Evolutionary conservation across 2,797 vertebrate genomes (phyloP).

Genomic region (Tokudaia muenninki): DNA sequence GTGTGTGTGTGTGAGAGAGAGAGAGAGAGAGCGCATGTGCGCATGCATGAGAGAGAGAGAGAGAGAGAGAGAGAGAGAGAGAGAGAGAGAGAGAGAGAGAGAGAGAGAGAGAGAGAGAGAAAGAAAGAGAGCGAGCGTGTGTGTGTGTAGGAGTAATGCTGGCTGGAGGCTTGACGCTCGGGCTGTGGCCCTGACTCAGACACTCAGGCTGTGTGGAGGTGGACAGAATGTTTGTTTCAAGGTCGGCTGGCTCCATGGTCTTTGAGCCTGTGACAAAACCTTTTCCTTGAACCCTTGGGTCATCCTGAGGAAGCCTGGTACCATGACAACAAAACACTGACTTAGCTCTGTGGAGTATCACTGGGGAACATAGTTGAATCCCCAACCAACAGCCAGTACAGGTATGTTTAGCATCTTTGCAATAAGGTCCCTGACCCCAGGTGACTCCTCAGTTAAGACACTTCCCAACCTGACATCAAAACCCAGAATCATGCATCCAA

Average conservation of each 20-base stretch:
- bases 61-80: no score
- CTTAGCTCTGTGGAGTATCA: not conserved
- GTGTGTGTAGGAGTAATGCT: not conserved
- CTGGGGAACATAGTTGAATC: not conserved
- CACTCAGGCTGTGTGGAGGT: not conserved
- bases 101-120: no score
- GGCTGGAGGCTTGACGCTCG: not conserved
- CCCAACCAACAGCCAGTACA: not conserved
- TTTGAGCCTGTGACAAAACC: not conserved
- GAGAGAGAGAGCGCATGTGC: no score
- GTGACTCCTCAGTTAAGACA: not conserved
- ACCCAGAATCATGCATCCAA: not conserved
- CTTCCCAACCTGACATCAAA: not conserved
- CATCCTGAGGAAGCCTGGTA: not conserved
- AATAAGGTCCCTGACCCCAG: not conserved
- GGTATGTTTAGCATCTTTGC: not conserved
- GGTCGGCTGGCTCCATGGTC: not conserved
- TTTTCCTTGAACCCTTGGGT: not conserved
- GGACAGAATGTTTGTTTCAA: not conserved
- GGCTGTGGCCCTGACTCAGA: not conserved
- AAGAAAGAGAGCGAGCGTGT: no score
- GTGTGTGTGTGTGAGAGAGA: not conserved
- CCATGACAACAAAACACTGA: not conserved
- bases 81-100: no score
- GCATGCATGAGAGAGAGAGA: no score